Evolutionary conservation across 2,113 vertebrate species (phyloP).

Genomic region (Lepisosteus oculatus): DNA sequence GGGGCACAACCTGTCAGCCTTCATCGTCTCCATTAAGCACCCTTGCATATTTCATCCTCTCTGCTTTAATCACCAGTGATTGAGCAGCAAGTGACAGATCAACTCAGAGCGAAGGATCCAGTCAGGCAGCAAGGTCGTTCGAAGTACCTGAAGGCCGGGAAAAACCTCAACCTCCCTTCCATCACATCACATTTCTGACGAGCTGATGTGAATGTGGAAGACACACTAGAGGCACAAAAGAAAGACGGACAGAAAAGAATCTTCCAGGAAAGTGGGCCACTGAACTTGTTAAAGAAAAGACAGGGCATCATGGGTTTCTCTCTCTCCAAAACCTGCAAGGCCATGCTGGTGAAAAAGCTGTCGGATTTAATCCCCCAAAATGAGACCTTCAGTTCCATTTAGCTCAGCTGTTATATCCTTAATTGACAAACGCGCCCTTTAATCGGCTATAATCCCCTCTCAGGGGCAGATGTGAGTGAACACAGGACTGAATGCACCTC

Average conservation of each 20-base stretch:
- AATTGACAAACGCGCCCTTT: constrained; percentile 42
- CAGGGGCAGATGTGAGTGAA: constrained; percentile 23
- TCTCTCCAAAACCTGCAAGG: constrained; percentile 21
- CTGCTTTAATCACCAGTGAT: constrained; percentile 25
- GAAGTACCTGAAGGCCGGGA: constrained; percentile 40
- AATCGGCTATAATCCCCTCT: constrained; percentile 43
- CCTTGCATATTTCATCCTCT: constrained; percentile 8
- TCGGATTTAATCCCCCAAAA: constrained; percentile 43
- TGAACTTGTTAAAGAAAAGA: constrained; percentile 7
- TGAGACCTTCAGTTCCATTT: constrained; percentile 30
- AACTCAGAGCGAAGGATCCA: constrained; percentile 28
- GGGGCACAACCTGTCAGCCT: neutral
- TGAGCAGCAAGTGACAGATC: constrained; percentile 27
- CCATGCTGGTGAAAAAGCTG: constrained; percentile 24
- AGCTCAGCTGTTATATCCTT: constrained; percentile 27
- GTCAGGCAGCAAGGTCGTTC: constrained; percentile 43
- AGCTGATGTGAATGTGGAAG: neutral
- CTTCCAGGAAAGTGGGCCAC: neutral
- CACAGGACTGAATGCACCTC: too few relatives aligned
- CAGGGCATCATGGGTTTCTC: constrained; percentile 5
- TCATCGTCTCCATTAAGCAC: neutral
- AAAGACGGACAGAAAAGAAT: neutral
- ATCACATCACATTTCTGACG: neutral
- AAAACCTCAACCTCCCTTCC: constrained; percentile 21
- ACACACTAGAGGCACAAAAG: neutral